phyloP scores from a whole-genome alignment of 2,113 vertebrate genomes.

The Stictonetta naevosa region DNA sequence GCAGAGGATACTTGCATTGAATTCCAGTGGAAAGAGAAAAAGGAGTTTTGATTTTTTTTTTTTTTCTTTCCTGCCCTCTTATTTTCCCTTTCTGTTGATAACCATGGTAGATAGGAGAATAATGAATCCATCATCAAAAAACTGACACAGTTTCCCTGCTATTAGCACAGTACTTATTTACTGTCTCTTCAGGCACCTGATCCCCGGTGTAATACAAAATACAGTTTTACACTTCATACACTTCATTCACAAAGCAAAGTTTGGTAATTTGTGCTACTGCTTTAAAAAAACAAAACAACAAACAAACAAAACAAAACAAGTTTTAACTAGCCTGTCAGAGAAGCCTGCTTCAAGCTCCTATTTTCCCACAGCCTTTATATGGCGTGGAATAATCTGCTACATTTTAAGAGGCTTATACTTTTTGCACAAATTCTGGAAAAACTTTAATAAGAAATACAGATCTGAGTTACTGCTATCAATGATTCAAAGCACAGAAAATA shows the following conservation, averaged over 20 bases:
- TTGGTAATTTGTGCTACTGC: not conserved
- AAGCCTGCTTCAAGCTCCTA: not conserved
- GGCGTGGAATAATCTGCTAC: not conserved
- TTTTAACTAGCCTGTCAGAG: not conserved
- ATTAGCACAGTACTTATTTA: not conserved
- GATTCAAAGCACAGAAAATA: not conserved
- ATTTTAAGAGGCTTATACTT: not conserved
- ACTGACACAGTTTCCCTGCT: not conserved
- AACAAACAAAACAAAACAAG: not conserved
- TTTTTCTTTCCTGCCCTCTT: not conserved
- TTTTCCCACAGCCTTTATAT: not conserved
- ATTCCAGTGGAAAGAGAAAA: not conserved
- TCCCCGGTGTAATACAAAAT: not conserved
- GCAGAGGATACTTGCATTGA: not conserved
- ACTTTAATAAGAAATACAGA: not conserved
- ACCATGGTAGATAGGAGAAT: not conserved
- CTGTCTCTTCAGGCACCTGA: not conserved
- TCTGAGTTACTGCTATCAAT: not conserved
- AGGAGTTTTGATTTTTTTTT: not conserved
- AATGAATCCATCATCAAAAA: not conserved
- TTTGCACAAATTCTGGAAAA: not conserved
- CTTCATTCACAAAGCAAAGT: not conserved
- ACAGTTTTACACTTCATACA: not conserved
- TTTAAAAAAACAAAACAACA: not conserved
- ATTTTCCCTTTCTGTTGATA: not conserved